Base-by-base conservation (phyloP, 2,113 vertebrate species). In the Chunga burmeisteri region DNA sequence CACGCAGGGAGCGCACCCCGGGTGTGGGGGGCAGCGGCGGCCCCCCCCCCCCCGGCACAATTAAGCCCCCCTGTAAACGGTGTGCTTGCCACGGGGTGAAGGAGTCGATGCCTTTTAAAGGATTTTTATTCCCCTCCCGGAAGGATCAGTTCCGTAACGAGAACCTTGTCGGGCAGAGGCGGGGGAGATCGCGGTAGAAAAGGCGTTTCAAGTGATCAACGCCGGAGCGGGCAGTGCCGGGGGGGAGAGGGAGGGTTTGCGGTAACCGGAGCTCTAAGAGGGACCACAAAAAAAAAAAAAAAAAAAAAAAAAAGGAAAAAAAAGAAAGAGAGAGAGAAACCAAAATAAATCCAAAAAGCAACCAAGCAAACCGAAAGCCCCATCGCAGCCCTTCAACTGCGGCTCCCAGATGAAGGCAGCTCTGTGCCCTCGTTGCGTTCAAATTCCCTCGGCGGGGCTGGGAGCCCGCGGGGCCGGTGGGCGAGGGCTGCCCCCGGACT, bases 101-200 rank as follows among this genome's bases (percentile, higher is more conserved):
- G 25, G 77, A 89, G 42, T 32, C 42, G 77, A 62, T 94, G 92
- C 46, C 61, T 81, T 81, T 68, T 34, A 56, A 81, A 90, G 23
- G 73, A 68, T 26, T 81, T 94, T 40, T 78, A 40, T 66, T 85
- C 4, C 55, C 18, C 38, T 30, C 3, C 22, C 16, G 20, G 14
- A 17, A 79, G 70, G 12, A 75, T 44, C 32, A 26, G 46, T 20
- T 68, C 29, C 9, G 3, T 38, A 52, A 61, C 3, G 52, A 40
- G 83, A 81, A 71, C 26, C 55, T 38, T 15, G 36, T 4, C 6
- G 34, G 50, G 55, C 36, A 62, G 59, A 36, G 52, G 38, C 5
- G 52, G 36, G 53, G 50, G 47, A 36, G 29, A 52, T 15, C 29
- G 44, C 9, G 16, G 6, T 18, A 42, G 42, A 49, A 89, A 71